Evolutionary conservation across 92 coral and sea anemone species (phyloP), one percentile per base, ranked within the genome.

Genomic region (Actinernus sp.): DNA sequence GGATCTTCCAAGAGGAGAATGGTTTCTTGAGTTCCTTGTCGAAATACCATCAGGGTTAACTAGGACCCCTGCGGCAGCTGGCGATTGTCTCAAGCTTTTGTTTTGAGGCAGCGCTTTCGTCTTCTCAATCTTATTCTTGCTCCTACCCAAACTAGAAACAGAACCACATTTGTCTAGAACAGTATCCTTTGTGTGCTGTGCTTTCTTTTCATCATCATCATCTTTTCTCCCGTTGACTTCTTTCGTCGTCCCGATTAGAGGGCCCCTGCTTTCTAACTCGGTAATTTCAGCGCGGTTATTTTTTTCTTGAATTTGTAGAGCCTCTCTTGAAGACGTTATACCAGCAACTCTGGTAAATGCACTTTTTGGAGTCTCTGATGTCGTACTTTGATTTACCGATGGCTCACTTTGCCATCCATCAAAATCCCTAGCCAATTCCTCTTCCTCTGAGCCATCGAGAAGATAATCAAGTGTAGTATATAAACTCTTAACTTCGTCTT

Each of bases 381-480:
- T 8, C 43, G 43, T 8, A 8, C n/a, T 37, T 37, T 37, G 9
- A 8, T 8, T 8, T n/a, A 37, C 43, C n/a, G n/a, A n/a, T n/a
- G n/a, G n/a, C n/a, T 2, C 12, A 13, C 14, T 51, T 19, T 51
- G 26, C 58, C 58, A 51, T 10, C 30, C 32, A 51, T 20, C 32
- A 8, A 57, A 38, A 55, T 70, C 78, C 0, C 58, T 44, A 19
- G 45, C 57, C 8, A 70, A 19, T 34, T 55, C 78, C 23, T 70
- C 78, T 31, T 70, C 78, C 26, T 70, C 78, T 14, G 60, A 52
- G 37, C 78, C 57, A 25, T 70, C 58, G 26, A 70, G 20, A 65
- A 70, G 8, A 18, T 70, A 60, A 55, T 83, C 84, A 17, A 83
- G 41, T 18, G 89, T 83, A 21, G 68, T 65, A 40, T 78, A 68